These are phyloP conservation scores for Sternarchorhynchus goeldii DNA, from an alignment of 2,797 vertebrate genomes.

Conservation along the genomic window DNA sequence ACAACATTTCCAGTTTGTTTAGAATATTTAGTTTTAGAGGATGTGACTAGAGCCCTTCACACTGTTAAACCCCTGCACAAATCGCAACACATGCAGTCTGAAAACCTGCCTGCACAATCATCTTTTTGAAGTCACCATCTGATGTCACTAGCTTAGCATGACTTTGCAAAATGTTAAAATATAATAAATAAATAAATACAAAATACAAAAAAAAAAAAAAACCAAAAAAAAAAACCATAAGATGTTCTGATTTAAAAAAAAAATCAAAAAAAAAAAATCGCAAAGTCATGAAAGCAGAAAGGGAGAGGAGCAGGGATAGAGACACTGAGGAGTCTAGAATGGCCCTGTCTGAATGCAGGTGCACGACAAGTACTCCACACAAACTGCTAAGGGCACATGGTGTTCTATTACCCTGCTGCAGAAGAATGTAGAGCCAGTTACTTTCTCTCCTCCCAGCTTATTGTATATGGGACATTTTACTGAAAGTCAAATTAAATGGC, in stretches of 20 bases:
- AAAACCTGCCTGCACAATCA: neutral
- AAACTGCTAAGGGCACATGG: constrained; percentile 61
- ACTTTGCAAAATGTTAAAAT: constrained; percentile 13
- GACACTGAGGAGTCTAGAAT: constrained; percentile 34
- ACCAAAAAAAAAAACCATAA: neutral
- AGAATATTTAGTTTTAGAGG: constrained; percentile 14
- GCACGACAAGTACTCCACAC: constrained; percentile 63
- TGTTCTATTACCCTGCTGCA: constrained; percentile 57
- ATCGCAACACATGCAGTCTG: neutral
- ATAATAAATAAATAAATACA: neutral
- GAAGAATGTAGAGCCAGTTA: constrained; percentile 10
- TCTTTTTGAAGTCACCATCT: constrained; percentile 5
- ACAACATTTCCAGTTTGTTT: constrained; percentile 13
- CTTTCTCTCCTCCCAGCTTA: constrained; percentile 1
- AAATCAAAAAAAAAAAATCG: constrained; percentile 21
- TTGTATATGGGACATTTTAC: constrained; percentile 27
- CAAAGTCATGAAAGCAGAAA: constrained; percentile 49
- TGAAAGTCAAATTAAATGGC: constrained; percentile 49
- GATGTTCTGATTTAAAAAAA: constrained; percentile 24
- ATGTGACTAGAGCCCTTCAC: neutral
- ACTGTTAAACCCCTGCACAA: constrained; percentile 6
- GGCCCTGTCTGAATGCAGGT: constrained; percentile 68
- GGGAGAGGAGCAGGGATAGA: constrained; percentile 16
- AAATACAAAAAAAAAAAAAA: neutral
- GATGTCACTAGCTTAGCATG: constrained; percentile 7